Evolutionary conservation across 2,888 invertebrate species (phyloP).

Genomic region (Catocala sponsa): DNA sequence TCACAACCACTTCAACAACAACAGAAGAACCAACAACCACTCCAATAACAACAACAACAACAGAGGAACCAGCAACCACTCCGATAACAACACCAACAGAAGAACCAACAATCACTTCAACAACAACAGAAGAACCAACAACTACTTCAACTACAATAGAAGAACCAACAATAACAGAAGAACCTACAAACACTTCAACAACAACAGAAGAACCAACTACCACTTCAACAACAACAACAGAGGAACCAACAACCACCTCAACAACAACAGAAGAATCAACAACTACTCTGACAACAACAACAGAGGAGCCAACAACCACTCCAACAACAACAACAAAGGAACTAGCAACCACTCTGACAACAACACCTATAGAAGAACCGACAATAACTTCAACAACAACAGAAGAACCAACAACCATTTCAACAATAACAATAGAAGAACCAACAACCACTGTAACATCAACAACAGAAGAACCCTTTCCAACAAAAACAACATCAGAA

Average conservation of each 20-base stretch:
- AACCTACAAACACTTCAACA: not conserved
- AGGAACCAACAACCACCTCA: not conserved
- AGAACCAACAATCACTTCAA: not conserved
- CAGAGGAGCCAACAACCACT: slow-evolving; percentile 11
- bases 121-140: not conserved
- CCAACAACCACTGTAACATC: not conserved
- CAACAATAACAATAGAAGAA: not conserved
- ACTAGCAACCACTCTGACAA: not conserved
- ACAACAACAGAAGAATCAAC: slow-evolving; percentile 2
- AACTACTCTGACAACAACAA: slow-evolving; percentile 5
- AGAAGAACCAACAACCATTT: not conserved
- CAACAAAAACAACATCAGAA: too few species aligned
- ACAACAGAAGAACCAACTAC: slow-evolving; percentile 1
- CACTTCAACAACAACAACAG: not conserved
- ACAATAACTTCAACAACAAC: slow-evolving; percentile 1
- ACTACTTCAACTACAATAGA: not conserved
- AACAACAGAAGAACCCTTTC: not conserved
- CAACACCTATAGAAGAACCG: not conserved
- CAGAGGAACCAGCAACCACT: not conserved
- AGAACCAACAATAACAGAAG: slow-evolving; percentile 1
- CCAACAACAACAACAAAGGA: not conserved
- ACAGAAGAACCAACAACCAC: slow-evolving; percentile 1
- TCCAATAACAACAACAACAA: not conserved
- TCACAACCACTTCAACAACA: not conserved
- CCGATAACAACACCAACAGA: not conserved